Conservation (phyloP, 2,888 invertebrate species). For the Luffia ferchaultella region DNA sequence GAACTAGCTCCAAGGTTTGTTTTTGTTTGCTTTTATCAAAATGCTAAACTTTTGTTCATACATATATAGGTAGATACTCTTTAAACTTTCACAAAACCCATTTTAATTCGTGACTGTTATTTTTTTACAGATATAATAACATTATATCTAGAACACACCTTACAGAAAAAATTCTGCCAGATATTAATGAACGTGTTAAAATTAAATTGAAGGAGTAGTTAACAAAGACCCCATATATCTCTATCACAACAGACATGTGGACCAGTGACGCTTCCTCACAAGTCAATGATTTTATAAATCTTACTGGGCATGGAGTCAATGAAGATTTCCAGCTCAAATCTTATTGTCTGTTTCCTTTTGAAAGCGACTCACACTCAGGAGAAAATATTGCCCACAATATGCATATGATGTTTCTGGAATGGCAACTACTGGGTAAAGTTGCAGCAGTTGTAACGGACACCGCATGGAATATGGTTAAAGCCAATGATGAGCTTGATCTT, state of each 20-base stretch:
- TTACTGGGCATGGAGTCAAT: slow-evolving; percentile 50
- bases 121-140: slow-evolving; percentile 7
- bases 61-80: too few relatives aligned
- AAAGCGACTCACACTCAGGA: slow-evolving; percentile 1
- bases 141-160: slow-evolving; percentile 16
- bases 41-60: too few relatives aligned
- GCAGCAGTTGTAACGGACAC: slow-evolving; percentile 1
- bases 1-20: slow-evolving; percentile 16
- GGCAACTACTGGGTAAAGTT: too few relatives aligned
- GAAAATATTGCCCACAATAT: slow-evolving; percentile 2
- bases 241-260: slow-evolving; percentile 16
- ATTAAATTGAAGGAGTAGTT: slow-evolving; percentile 14
- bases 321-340: slow-evolving; percentile 10
- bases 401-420: too few relatives aligned
- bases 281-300: slow-evolving; percentile 20
- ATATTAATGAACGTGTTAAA: slow-evolving; percentile 15
- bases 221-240: slow-evolving; percentile 11
- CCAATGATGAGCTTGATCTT: slow-evolving; percentile 1
- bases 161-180: slow-evolving; percentile 12
- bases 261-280: slow-evolving; percentile 17
- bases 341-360: slow-evolving; percentile 3
- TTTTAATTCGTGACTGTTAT: too few relatives aligned
- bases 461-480: slow-evolving; percentile 2
- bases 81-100: too few relatives aligned
- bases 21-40: too few relatives aligned